A percentile compares a stretch with the other conserved stretches of the same genome.
These are phyloP conservation scores for Heterotis niloticus DNA, from an alignment of 2,113 vertebrate species.

Conservation along the genomic window DNA sequence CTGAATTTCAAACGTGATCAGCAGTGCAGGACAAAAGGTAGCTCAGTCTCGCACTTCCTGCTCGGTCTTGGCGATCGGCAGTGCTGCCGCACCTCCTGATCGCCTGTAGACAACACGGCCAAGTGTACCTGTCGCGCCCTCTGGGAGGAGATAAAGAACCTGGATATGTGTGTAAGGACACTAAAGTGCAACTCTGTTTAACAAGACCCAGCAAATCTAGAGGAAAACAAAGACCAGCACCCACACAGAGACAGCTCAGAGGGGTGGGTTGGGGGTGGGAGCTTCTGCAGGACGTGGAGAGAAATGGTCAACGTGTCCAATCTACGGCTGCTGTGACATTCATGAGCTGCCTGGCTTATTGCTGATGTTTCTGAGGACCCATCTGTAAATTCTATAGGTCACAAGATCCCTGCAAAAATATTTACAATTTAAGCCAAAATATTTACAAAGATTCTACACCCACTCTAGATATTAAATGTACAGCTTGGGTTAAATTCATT, in stretches of 20 bases:
- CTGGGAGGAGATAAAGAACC: slow-evolving; percentile 2
- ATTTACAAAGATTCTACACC: slow-evolving; percentile 86
- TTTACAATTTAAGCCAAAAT: slow-evolving; percentile 94
- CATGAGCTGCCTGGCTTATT: slow-evolving; percentile 99
- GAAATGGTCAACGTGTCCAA: slow-evolving; percentile 54
- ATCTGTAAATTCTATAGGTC: slow-evolving; percentile 94
- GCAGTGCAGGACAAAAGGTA: slow-evolving; percentile 1
- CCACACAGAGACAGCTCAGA: no score
- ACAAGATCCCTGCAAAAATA: slow-evolving; percentile 91
- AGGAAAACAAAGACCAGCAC: no score
- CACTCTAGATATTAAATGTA: slow-evolving; percentile 99
- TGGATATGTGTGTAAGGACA: slow-evolving; percentile 3
- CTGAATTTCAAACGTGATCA: slow-evolving; percentile 10
- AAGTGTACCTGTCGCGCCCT: neutral
- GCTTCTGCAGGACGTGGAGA: neutral
- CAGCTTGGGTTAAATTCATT: slow-evolving; percentile 85
- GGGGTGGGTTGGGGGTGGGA: neutral
- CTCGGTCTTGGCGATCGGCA: no score
- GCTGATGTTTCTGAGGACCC: slow-evolving; percentile 84
- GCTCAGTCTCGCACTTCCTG: no score
- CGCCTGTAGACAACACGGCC: neutral
- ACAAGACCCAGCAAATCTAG: neutral
- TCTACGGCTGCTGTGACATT: slow-evolving; percentile 99
- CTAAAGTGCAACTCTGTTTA: slow-evolving; percentile 52
- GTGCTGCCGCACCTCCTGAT: neutral